Evolutionary conservation across 2,888 invertebrate genomes (phyloP).

Genomic region (Cordilura impudica): DNA sequence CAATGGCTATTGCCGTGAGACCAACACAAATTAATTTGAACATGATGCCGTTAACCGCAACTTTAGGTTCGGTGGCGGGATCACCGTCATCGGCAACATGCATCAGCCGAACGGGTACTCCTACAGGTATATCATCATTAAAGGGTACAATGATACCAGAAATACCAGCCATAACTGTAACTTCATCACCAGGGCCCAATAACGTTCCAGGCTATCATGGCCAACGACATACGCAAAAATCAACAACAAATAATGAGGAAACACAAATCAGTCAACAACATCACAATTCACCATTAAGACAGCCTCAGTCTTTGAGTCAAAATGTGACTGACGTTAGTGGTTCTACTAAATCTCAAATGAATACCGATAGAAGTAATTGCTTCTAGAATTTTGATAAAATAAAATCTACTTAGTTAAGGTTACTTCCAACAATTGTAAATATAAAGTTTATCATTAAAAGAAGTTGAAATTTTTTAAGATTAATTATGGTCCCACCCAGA

Average conservation of each 20-base stretch:
- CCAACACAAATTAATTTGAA: conserved; percentile 71
- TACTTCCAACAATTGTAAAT: conserved; percentile 27
- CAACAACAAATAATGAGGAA: conserved; percentile 60
- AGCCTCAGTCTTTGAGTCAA: conserved; percentile 1
- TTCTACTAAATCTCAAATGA: conserved; percentile 11
- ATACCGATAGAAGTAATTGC: conserved; percentile 46
- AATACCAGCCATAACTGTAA: conserved; percentile 73
- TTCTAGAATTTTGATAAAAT: conserved; percentile 36
- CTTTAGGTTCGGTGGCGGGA: conserved; percentile 67
- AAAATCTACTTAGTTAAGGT: conserved; percentile 16
- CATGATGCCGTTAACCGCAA: conserved; percentile 72
- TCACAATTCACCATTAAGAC: conserved; percentile 35
- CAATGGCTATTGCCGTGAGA: conserved; percentile 71
- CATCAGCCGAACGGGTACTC: conserved; percentile 65
- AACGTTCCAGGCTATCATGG: conserved; percentile 66
- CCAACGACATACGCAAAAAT: conserved; percentile 67
- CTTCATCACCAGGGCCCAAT: conserved; percentile 70
- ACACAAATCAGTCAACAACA: background rate
- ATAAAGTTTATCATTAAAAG: background rate
- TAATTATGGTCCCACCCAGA: background rate
- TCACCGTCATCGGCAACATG: conserved; percentile 30
- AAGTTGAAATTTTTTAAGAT: background rate
- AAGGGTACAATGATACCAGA: conserved; percentile 67
- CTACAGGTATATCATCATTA: conserved; percentile 66
- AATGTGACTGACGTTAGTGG: background rate